Evolutionary conservation across 2,113 vertebrate species (phyloP).

Genomic region (Chiloscyllium plagiosum): DNA sequence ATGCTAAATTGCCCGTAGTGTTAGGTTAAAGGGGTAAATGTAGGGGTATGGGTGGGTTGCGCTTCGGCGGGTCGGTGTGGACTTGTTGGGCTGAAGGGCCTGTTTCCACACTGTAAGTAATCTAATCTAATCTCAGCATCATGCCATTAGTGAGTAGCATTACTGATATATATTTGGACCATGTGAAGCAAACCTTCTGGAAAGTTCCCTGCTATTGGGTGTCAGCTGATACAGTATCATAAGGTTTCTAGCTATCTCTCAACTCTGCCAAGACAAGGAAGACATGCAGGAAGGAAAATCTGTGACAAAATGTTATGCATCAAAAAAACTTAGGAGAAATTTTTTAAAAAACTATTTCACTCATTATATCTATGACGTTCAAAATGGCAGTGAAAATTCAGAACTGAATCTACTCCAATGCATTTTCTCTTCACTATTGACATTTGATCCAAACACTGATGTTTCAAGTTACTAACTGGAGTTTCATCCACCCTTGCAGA

Average conservation of each 20-base stretch:
- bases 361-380: background rate
- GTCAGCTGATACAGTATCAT: background rate
- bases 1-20: too few species aligned
- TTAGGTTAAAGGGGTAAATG: too few species aligned
- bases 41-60: too few species aligned
- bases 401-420: background rate
- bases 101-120: too few species aligned
- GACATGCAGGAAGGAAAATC: background rate
- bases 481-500: background rate
- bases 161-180: conserved; percentile 49
- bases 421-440: background rate
- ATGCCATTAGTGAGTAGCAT: background rate
- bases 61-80: too few species aligned
- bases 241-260: conserved; percentile 34
- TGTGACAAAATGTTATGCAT: background rate
- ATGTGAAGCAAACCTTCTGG: conserved; percentile 44
- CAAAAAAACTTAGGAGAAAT: background rate
- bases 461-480: conserved; percentile 11
- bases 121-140: too few species aligned
- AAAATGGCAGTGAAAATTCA: background rate
- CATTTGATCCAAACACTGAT: background rate
- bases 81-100: too few species aligned
- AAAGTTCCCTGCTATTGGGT: conserved; percentile 37
- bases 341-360: background rate
- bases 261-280: conserved; percentile 36